Base-by-base conservation (phyloP, 2,113 vertebrate species). In the Tautogolabrus adspersus region DNA sequence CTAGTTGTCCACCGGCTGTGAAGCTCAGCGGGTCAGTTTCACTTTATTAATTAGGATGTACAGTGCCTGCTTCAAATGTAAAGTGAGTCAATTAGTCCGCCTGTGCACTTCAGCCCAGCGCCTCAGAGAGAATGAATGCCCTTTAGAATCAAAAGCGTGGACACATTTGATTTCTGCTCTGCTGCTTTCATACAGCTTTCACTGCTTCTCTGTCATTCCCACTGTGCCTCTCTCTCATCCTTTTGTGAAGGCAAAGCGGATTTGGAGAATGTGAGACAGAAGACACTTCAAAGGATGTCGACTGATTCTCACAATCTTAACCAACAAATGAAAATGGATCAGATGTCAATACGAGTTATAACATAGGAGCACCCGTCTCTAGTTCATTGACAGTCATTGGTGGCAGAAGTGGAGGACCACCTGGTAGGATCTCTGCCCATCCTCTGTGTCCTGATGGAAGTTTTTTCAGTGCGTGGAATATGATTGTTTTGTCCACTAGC, bases 41-140 rank as follows among this genome's bases (percentile, higher is more conserved):
- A 79, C 83, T 63, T 37, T 72, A 85, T 90, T 86, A 86, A 89
- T 90, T 72, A 88, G 68, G 54, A 68, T 66, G 60, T 49, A 79
- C 19, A 75, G 61, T 63, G 10, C 16, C 77, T 75, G 77, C 79
- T 79, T 71, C 22, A 51, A 84, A 87, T 83, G 70, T 81, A 71
- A 88, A 90, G 66, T 38, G 56, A 77, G 63, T 75, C 66, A 72
- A 77, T 88, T 87, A 87, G 79, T 63, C 74, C 10, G 0, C 55
- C 74, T 72, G 69, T 80, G 81, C 81, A 76, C 77, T 70, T 52
- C 49, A 81, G 68, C 66, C 21, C 19, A 56, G 46, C 3, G 42
- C 51, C 62, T 66, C 37, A 6, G 46, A 22, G 38, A 66, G 66
- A 70, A 64, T 34, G 30, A 75, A 60, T 86, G 77, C 46, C 72